These are phyloP conservation scores for Oconnorella tubifera DNA, from an alignment of 2,888 invertebrate genomes.

Conservation along the genomic window DNA sequence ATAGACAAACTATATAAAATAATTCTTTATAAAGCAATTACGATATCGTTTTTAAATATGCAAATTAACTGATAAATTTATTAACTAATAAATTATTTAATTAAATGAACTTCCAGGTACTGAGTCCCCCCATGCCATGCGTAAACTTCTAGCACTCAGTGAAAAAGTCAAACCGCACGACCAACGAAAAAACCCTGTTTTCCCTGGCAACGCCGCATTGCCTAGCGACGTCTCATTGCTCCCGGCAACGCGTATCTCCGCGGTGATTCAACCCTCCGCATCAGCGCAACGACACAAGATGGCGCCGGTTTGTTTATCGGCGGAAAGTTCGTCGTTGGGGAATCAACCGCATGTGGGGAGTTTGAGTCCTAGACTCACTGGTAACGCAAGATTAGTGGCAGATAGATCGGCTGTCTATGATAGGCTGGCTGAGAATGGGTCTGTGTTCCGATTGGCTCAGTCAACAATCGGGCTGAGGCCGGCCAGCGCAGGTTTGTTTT, in stretches of 20 bases:
- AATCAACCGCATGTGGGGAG: neutral
- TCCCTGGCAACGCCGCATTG: constrained; percentile 61
- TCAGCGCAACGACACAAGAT: neutral
- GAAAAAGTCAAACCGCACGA: constrained; percentile 55
- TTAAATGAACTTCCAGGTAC: constrained; percentile 72
- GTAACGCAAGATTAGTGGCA: no score
- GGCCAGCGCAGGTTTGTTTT: neutral
- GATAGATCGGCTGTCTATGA: neutral
- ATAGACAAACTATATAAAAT: no score
- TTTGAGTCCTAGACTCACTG: neutral
- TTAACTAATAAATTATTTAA: no score
- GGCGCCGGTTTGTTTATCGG: constrained; percentile 67
- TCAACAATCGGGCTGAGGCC: neutral
- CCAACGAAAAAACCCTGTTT: constrained; percentile 66
- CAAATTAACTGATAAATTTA: no score
- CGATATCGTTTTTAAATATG: no score
- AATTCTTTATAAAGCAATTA: no score
- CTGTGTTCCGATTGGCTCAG: neutral
- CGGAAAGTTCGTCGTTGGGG: constrained; percentile 91
- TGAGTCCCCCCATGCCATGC: constrained; percentile 92
- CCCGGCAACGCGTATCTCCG: constrained; percentile 10
- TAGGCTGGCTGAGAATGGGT: neutral
- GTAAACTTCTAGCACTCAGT: constrained; percentile 84
- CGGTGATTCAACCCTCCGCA: neutral
- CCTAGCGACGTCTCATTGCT: constrained; percentile 5